Base-by-base conservation (phyloP, 2,888 invertebrate genomes). In the Nymphalis polychloros region DNA sequence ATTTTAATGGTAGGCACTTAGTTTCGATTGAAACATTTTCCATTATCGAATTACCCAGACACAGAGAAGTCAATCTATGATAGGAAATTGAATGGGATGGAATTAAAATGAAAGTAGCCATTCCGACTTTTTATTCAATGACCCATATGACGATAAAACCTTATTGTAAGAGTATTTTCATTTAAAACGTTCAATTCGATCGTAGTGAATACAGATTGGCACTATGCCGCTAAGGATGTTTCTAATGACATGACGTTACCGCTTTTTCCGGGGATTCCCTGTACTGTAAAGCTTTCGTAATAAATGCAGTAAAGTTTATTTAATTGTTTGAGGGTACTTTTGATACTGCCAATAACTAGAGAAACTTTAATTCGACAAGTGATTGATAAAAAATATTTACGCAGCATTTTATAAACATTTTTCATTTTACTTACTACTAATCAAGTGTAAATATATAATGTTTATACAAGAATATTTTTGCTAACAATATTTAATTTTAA, bases 91-190 rank as follows among this genome's bases (percentile, higher is more conserved):
- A 70, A 71, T 64, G 73, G 55, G 57, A 69, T 67, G 70, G 66
- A 71, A 72, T 71, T 72, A 72, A 73, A 73, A 73, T 72, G 63
- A 72, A 73, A 73, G 68, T 72, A 71, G 65, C 71, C 71, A 68
- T 71, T 68, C 69, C 67, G 64, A 71, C 66, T 71, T 71, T 72
- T 66, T 67, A 71, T 62, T 69, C 67, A 73, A 73, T 73, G 72
- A 69, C 71, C 73, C 69, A 62, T 73, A 67, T 73, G 69, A 65
- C 68, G 67, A 72, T 72, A 73, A 70, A 73, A 69, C 65, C 73
- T 69, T 70, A 70, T 69, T 68, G 71, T 69, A 67, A 67, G 62
- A 69, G 71, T 64, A 64, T 68, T 68, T 69, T 69, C 69, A 69
- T 71, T 69, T 69, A 69, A 67, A 69, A 70, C 66, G 71, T 48